Conservation (phyloP, 2,888 invertebrate species). For the Rhogogaster chlorosoma region DNA sequence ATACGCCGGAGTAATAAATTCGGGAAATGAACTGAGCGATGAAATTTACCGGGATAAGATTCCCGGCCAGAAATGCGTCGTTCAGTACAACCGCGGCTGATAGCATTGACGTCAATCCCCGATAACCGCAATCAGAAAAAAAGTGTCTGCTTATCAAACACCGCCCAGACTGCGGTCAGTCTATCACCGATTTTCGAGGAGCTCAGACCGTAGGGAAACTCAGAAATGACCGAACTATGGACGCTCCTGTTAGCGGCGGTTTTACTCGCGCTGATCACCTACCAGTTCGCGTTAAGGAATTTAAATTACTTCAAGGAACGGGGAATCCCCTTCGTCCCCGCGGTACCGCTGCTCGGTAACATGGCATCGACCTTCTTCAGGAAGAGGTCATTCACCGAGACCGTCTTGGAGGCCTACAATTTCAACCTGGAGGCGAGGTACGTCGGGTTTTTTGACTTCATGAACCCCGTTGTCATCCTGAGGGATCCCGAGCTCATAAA, state of each 20-base stretch:
- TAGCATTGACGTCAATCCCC: neutral
- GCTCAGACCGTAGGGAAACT: neutral
- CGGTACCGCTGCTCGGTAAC: constrained; percentile 59
- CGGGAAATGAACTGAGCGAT: neutral
- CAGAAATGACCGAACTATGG: neutral
- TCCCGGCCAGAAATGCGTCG: neutral
- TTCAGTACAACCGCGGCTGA: too few species aligned
- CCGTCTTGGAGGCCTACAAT: constrained; percentile 57
- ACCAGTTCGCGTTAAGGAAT: constrained; percentile 53
- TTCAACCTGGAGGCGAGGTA: constrained; percentile 62
- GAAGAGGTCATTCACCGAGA: constrained; percentile 52
- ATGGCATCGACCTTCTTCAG: constrained; percentile 57
- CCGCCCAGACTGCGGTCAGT: neutral
- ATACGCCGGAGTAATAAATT: neutral
- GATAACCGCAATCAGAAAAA: neutral
- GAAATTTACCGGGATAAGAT: neutral
- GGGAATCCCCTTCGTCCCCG: constrained; percentile 58
- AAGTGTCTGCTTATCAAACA: neutral
- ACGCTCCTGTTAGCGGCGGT: neutral
- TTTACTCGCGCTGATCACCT: constrained; percentile 13
- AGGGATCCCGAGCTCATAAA: constrained; percentile 66
- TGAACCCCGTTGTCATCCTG: constrained; percentile 60
- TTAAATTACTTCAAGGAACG: constrained; percentile 61
- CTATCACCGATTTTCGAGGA: neutral
- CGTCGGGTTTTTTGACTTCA: constrained; percentile 64